Conservation (phyloP, 2,113 vertebrate species). For the Spheniscus mendiculus region DNA sequence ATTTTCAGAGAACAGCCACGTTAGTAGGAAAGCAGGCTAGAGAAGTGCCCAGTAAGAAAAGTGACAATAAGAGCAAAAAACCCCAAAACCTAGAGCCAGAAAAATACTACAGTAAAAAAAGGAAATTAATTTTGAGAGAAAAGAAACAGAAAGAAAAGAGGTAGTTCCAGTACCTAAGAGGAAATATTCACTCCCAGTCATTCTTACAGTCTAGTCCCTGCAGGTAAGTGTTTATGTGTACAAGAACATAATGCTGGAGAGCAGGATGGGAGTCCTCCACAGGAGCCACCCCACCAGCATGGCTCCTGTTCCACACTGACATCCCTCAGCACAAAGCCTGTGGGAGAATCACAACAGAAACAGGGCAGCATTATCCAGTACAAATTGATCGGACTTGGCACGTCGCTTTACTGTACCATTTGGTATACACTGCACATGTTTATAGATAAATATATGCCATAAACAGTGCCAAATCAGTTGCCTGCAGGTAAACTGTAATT, state of each 20-base stretch:
- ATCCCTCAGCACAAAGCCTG: fast-evolving
- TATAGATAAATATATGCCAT: not conserved
- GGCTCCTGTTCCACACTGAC: not conserved
- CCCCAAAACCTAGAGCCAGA: not conserved
- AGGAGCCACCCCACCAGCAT: fast-evolving
- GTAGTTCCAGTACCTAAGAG: not conserved
- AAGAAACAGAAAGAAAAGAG: not conserved
- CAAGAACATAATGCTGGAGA: not conserved
- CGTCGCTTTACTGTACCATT: not conserved
- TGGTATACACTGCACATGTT: not conserved
- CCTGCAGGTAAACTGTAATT: not conserved
- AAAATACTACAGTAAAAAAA: not conserved
- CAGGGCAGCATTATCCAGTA: not conserved
- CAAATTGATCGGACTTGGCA: not conserved
- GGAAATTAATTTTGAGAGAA: not conserved
- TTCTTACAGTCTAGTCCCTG: not conserved
- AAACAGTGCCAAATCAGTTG: not conserved
- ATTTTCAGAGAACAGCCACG: not conserved
- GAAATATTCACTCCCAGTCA: not conserved
- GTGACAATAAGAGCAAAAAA: not conserved
- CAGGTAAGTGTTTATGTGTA: not conserved
- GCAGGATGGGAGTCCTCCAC: not conserved
- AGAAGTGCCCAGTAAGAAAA: not conserved
- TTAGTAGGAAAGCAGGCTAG: not conserved
- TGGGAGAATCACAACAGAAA: not conserved